These are phyloP conservation scores for Leptocoma aspasia DNA, from an alignment of 2,113 vertebrate species.

Conservation along the genomic window DNA sequence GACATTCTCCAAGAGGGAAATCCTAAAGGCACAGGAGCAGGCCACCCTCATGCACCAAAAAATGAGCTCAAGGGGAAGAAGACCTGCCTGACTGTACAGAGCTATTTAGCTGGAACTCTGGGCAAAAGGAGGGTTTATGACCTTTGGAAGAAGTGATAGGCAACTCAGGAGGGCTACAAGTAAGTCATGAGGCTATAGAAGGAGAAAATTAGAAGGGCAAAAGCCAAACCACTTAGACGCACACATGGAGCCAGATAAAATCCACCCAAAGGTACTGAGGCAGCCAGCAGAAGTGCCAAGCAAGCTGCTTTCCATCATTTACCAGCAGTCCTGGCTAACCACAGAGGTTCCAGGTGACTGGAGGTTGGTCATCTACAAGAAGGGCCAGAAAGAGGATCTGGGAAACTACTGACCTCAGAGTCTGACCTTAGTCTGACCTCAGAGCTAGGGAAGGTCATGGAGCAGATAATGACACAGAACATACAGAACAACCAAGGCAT, in stretches of 20 bases:
- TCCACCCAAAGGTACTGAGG: not conserved
- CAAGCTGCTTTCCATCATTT: not conserved
- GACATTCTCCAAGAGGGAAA: not conserved
- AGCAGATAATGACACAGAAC: not conserved
- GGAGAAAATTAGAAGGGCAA: not conserved
- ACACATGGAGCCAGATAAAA: not conserved
- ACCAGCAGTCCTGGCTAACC: not conserved
- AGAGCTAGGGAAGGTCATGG: not conserved
- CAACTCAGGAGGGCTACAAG: not conserved
- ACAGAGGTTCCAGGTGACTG: not conserved
- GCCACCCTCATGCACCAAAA: accelerated
- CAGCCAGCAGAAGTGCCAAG: not conserved
- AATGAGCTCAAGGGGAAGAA: not conserved
- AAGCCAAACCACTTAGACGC: not conserved
- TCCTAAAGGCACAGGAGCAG: not conserved
- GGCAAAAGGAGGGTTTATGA: not conserved
- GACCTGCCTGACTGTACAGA: not conserved
- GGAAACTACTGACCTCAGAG: not conserved
- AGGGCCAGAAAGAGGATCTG: not conserved
- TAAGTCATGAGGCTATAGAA: not conserved
- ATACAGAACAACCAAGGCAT: not conserved
- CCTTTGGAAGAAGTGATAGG: not conserved
- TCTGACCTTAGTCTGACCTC: not conserved
- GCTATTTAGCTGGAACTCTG: not conserved
- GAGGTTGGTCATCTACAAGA: not conserved